Base-by-base conservation (phyloP, 2,797 vertebrate genomes). In the Pipistrellus pygmaeus region DNA sequence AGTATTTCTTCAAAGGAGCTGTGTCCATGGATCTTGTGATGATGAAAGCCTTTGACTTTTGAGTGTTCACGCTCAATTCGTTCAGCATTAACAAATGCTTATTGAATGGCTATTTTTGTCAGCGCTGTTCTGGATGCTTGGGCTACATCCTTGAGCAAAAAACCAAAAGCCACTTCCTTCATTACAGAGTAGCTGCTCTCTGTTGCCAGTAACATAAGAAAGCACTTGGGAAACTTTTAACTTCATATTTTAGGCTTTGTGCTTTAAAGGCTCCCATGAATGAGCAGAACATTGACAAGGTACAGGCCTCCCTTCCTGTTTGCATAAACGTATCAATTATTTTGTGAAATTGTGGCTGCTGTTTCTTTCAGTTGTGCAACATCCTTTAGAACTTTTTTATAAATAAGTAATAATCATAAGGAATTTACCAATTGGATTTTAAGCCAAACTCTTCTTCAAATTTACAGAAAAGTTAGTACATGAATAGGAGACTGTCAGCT, bases 371-470 rank as follows among this genome's bases (percentile, higher is more conserved):
- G 46, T 48, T 83, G 4, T 32, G 85, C 86, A 77, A 53, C 25
- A 85, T 35, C 69, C 38, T 86, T 81, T 2, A 82, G 12, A 86
- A 73, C 6, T 77, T 68, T 68, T 20, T 48, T 73, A 3, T 62
- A 60, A 90, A 68, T 75, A 78, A 95, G 35, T 87, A n/a, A 62
- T 64, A 82, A 35, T 76, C 27, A 46, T 93, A 89, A 75, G 0
- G 10, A 68, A 64, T 66, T 90, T 81, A 35, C 3, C n/a, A 51
- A 27, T 27, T 69, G 3, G 62, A 86, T 76, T 86, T 83, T 62
- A 87, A 76, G 5, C 27, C 10, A 83, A 66, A 48, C 32, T 4
- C 11, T 41, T 62, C 20, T 44, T 72, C 25, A 78, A 25, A 90
- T 53, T 53, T 64, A 69, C 13, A 48, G 55, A 62, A 53, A 85